These are phyloP conservation scores for Cottoperca gobio DNA, from an alignment of 2,797 vertebrate species.

Conservation along the genomic window DNA sequence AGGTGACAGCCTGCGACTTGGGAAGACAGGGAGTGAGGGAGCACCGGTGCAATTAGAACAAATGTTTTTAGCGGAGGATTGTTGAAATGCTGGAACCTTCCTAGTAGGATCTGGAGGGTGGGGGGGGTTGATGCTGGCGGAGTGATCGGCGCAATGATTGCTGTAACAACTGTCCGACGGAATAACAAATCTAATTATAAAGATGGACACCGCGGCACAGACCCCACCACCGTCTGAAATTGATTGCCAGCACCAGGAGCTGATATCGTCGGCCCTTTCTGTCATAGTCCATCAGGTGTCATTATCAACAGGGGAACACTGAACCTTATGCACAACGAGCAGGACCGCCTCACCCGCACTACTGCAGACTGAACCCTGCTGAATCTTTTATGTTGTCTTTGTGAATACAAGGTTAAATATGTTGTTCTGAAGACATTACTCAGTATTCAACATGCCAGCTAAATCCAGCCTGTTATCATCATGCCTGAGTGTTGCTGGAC, in stretches of 20 bases:
- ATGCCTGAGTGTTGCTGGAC: conserved; percentile 43
- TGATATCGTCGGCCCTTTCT: conserved; percentile 74
- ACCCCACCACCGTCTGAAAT: conserved; percentile 70
- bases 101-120: conserved; percentile 35
- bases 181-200: conserved; percentile 85
- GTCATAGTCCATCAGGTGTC: conserved; percentile 80
- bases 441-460: conserved; percentile 35
- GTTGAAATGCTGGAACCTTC: conserved; percentile 39
- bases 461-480: conserved; percentile 48
- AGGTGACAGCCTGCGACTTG: conserved; percentile 47
- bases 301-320: conserved; percentile 78
- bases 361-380: not conserved
- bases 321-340: conserved; percentile 63
- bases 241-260: conserved; percentile 77
- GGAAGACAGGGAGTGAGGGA: conserved; percentile 39
- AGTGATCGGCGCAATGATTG: conserved; percentile 76
- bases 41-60: conserved; percentile 54
- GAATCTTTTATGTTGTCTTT: conserved; percentile 6
- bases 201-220: conserved; percentile 73
- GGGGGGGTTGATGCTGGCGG: conserved; percentile 51
- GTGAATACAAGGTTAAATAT: conserved; percentile 20
- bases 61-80: conserved; percentile 48
- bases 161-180: conserved; percentile 78
- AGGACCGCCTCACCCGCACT: conserved; percentile 44
- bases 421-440: conserved; percentile 14